phyloP scores from a whole-genome alignment of 1,140 invertebrate genomes.

The Procambarus virginalis region DNA sequence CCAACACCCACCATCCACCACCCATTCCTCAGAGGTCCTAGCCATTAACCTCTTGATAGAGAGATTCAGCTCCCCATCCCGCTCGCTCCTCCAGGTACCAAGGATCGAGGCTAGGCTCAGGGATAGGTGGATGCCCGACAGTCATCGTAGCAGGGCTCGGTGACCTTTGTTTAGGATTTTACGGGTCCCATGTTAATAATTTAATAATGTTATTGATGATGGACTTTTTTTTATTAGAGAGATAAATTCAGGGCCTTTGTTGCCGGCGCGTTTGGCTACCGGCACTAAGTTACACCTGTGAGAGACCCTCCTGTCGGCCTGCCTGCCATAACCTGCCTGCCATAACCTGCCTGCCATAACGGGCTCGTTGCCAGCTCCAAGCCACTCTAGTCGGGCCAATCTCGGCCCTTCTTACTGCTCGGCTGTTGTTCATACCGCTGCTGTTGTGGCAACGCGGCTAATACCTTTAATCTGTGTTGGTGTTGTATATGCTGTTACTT shows the following conservation, averaged over 20 bases:
- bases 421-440: neutral
- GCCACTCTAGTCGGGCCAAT: neutral
- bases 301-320: neutral
- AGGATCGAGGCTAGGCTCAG: neutral
- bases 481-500: neutral
- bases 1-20: neutral
- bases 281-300: neutral
- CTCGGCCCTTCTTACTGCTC: neutral
- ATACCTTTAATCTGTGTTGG: too few species aligned
- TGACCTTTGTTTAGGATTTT: neutral
- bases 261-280: neutral
- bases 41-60: neutral
- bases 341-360: neutral
- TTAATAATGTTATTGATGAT: constrained; percentile 17
- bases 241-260: constrained; percentile 7
- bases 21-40: neutral
- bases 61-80: neutral
- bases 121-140: neutral
- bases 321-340: neutral
- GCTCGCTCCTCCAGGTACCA: neutral
- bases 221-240: neutral
- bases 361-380: neutral
- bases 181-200: constrained; percentile 13
- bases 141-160: neutral
- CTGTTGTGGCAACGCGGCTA: neutral